phyloP scores from a whole-genome alignment of 2,888 invertebrate species.

The Physocephala rufipes region DNA sequence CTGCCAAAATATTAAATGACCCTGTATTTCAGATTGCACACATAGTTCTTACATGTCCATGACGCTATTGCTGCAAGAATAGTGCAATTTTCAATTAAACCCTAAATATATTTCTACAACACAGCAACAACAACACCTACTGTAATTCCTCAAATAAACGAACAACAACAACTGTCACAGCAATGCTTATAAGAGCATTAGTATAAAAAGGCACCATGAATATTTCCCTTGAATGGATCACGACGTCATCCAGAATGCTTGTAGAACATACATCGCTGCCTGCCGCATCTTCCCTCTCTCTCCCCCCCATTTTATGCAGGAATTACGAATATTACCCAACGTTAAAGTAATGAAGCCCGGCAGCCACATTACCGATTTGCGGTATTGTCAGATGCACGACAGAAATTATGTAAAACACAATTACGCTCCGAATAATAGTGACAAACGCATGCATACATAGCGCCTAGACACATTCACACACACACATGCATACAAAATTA shows the following conservation, averaged over 20 bases:
- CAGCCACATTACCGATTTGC: constrained; percentile 13
- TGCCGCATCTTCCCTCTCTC: too few relatives aligned
- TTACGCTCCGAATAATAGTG: constrained; percentile 20
- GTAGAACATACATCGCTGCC: neutral
- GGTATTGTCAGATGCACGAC: constrained; percentile 32
- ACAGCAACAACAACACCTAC: neutral
- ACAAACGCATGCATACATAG: neutral
- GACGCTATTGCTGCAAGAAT: neutral
- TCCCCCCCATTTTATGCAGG: too few relatives aligned
- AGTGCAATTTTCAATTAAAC: constrained; percentile 7
- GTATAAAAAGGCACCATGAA: neutral
- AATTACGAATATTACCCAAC: constrained; percentile 19
- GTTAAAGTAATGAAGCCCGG: constrained; percentile 20
- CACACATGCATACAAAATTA: constrained; percentile 23
- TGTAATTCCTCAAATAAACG: neutral
- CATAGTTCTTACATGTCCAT: neutral
- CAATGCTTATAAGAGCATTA: neutral
- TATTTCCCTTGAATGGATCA: neutral
- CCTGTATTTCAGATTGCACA: neutral
- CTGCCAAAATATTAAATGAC: too few relatives aligned
- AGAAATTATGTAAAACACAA: constrained; percentile 33
- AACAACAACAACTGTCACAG: neutral
- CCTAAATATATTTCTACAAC: neutral
- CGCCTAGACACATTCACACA: constrained; percentile 13
- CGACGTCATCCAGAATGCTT: neutral